Base-by-base conservation (phyloP, 2,797 vertebrate species). In the Phrynocephalus forsythii region DNA sequence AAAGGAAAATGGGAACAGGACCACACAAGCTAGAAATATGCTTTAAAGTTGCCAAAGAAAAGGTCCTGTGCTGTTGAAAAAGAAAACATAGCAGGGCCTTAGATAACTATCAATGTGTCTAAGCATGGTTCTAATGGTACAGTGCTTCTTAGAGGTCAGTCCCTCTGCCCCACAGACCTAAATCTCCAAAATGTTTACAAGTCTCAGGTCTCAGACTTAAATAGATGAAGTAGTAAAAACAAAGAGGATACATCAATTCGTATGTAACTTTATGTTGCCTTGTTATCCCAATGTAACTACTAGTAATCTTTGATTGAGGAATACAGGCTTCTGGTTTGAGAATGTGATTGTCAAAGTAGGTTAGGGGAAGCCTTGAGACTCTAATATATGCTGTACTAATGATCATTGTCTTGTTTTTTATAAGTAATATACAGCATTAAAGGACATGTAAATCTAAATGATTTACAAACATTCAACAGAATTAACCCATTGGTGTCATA, bases 1-100 rank as follows among this genome's bases (percentile, higher is more conserved):
- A 85, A 84, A 84, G n/a, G 20, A n/a, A 67, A 73, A 33, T 69
- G 16, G 68, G 20, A 68, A 79, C 56, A 67, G 8, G 68, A 84
- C 77, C 77, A 73, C 82, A 84, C 82, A 80, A 15, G 38, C n/a
- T 80, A 20, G 69, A 80, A 10, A 67, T 30, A 11, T 56, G 38
- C 16, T 88, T 72, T 33, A 52, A 63, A 13, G 15, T 67, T 84
- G 28, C 33, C 38, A 60, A 30, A 38, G n/a, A 79, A 71, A 48
- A 56, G 52, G 15, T 52, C 68, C 5, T 4, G 38, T 44, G 38
- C 38, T 44, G 38, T 44, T 44, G 38, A 44, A 44, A 18, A 84
- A 9, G 38, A 79, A 66, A 18, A 28, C 52, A 56, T n/a, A 79
- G 44, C 6, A 33, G 44, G 24, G 5, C 24, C 67, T 79, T 52